Evolutionary conservation across 2,888 invertebrate species (phyloP).

Genomic region (Thyatira batis): DNA sequence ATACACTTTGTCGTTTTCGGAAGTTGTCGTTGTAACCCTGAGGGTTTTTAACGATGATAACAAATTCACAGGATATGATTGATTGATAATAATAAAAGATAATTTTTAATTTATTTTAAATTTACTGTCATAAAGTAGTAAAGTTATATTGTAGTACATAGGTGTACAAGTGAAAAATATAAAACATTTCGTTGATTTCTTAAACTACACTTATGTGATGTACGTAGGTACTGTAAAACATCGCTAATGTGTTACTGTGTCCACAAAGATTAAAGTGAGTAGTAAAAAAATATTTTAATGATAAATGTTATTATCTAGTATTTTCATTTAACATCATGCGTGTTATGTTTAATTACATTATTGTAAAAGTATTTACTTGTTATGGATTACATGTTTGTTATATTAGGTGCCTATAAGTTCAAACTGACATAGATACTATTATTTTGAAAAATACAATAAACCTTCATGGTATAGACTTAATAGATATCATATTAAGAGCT

Average conservation of each 20-base stretch:
- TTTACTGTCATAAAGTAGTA: conserved; percentile 33
- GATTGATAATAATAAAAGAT: background rate
- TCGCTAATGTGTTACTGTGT: background rate
- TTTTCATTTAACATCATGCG: background rate
- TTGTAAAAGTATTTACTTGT: background rate
- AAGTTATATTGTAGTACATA: conserved; percentile 50
- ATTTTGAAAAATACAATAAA: background rate
- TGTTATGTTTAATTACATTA: background rate
- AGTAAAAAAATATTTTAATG: background rate
- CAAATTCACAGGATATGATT: too few species aligned
- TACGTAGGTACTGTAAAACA: conserved; percentile 13
- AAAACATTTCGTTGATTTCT: conserved; percentile 39
- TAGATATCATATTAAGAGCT: background rate
- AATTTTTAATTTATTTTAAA: conserved; percentile 5
- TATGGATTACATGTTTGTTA: background rate
- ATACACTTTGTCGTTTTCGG: too few species aligned
- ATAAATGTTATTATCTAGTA: background rate
- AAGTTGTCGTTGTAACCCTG: too few species aligned
- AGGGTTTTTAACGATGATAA: too few species aligned
- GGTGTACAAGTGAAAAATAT: conserved; percentile 56
- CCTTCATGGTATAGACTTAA: background rate
- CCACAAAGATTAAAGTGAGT: background rate
- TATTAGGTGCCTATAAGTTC: background rate
- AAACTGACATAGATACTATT: background rate
- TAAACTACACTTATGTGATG: conserved; percentile 17